Base-by-base conservation (phyloP, 2,888 invertebrate genomes). In the Philereme transversata region DNA sequence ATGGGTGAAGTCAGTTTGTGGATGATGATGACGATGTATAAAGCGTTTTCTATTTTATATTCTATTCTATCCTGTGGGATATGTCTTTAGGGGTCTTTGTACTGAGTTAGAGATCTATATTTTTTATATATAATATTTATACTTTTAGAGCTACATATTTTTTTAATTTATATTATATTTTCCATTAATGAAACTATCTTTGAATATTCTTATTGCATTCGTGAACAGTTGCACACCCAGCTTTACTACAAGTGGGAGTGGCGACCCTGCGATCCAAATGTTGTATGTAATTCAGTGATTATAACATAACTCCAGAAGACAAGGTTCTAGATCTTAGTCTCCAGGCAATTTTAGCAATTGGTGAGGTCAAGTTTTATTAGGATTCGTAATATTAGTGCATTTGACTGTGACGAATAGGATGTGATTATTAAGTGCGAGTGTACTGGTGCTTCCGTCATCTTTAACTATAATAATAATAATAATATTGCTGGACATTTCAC, bases 301-400 rank as follows among this genome's bases (percentile, higher is more conserved):
- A 74, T 54, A 62, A 65, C 73, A 75, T 74, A 75, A 64, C 70
- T 78, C 64, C 60, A 40, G 57, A 65, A 71, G 53, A 35, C 75
- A 75, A 77, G 77, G 72, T 57, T 71, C 11, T 22, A 53, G 77
- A 81, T 80, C 67, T 71, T 78, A 77, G 82, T 86, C 78, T 81
- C 82, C 76, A 77, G 69, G 78, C 84, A 79, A 84, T 89, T 87
- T 81, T 57, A 72, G 62, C 77, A 86, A 86, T 77, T 80, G 80
- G 76, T 69, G 83, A 88, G 88, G 88, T 86, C 87, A 84, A 71
- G 64, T 74, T 77, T 78, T 75, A 83, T 85, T 79, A 73, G 64
- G 70, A 74, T 77, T 73, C 51, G 71, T 71, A 75, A 75, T 79
- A 74, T 71, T 73, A 65, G 65, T 51, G 53, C 53, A 53, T 68